These are phyloP conservation scores for Felis chaus DNA, from an alignment of 2,113 vertebrate genomes.

Conservation along the genomic window DNA sequence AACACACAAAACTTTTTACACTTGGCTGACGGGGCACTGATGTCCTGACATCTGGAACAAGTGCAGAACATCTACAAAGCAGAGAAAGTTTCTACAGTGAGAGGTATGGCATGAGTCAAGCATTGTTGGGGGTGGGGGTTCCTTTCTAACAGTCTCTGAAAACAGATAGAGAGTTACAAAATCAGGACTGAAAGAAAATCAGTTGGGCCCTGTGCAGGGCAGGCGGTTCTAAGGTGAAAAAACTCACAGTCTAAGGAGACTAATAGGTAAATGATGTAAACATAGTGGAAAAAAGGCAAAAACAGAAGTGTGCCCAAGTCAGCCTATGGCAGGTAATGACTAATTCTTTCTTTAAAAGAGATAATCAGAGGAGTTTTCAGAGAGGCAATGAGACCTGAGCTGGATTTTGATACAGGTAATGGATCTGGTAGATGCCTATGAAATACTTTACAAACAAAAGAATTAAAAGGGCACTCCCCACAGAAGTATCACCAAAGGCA, in stretches of 20 bases:
- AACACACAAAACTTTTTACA: neutral
- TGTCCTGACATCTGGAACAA: neutral
- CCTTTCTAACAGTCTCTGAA: neutral
- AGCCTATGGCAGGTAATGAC: no score
- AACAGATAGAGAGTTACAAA: neutral
- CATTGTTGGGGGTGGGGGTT: neutral
- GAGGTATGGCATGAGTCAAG: neutral
- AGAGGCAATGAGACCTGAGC: neutral
- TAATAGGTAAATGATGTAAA: neutral
- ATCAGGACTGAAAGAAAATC: neutral
- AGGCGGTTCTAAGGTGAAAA: neutral
- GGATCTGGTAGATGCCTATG: neutral
- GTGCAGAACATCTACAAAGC: neutral
- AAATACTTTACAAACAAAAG: neutral
- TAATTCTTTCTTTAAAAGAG: neutral
- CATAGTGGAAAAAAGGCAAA: neutral
- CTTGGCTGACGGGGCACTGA: neutral
- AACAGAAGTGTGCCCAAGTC: neutral
- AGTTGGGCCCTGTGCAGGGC: rapidly evolving
- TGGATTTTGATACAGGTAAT: neutral
- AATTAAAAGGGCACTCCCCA: neutral
- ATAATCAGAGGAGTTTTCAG: neutral
- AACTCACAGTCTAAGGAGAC: neutral
- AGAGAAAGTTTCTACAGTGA: neutral
- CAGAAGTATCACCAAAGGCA: neutral